phyloP scores from a whole-genome alignment of 2,888 invertebrate genomes.

The Spisula subtruncata region DNA sequence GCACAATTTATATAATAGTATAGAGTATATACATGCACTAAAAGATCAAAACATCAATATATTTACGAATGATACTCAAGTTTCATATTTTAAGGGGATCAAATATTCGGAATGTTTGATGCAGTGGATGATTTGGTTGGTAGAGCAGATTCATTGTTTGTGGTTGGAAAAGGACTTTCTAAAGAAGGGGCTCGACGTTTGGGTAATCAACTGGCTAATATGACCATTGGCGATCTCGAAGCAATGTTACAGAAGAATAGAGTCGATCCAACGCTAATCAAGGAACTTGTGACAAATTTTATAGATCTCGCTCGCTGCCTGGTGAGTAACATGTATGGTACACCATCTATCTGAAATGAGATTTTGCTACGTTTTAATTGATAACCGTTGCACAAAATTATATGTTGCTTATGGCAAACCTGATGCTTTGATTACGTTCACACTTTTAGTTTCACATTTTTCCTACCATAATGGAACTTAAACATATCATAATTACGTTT shows the following conservation, averaged over 20 bases:
- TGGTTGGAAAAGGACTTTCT: conserved; percentile 78
- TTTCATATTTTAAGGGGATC: conserved; percentile 60
- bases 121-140: conserved; percentile 65
- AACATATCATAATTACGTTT: too few relatives aligned
- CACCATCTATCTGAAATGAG: too few relatives aligned
- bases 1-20: too few relatives aligned
- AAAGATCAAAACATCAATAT: too few relatives aligned
- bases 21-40: too few relatives aligned
- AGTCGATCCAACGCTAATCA: conserved; percentile 73
- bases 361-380: too few relatives aligned
- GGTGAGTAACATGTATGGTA: conserved; percentile 64
- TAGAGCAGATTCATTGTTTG: conserved; percentile 70
- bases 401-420: too few relatives aligned
- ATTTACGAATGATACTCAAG: too few relatives aligned
- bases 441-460: too few relatives aligned
- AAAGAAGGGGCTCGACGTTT: conserved; percentile 72
- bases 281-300: conserved; percentile 71
- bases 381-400: too few relatives aligned
- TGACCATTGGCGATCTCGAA: conserved; percentile 79
- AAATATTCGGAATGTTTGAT: conserved; percentile 63
- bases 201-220: conserved; percentile 75
- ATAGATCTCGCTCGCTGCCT: conserved; percentile 74
- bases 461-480: too few relatives aligned
- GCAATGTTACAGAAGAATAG: conserved; percentile 76
- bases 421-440: too few relatives aligned